A percentile compares a stretch with the other conserved stretches of the same genome.
phyloP scores from a whole-genome alignment of 2,888 invertebrate genomes.

The Lasioglossum marginatum region DNA sequence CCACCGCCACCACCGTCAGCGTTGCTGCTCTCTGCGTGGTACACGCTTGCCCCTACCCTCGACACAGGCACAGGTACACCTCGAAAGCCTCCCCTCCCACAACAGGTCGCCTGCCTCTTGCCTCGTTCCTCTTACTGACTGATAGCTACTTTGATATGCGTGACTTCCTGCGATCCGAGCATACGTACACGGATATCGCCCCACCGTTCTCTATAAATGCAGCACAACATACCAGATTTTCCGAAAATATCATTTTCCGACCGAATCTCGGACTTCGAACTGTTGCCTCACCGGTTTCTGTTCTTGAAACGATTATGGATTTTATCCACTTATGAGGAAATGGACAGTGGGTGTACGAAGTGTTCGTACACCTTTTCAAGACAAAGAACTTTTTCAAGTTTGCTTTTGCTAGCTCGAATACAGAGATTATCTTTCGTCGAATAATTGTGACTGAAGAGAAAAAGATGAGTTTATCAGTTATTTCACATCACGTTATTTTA shows the following conservation, averaged over 20 bases:
- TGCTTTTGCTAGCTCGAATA: too few species aligned
- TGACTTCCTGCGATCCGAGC: conserved; percentile 43
- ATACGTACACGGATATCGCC: not conserved
- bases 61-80: conserved; percentile 31
- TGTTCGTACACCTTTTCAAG: too few species aligned
- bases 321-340: too few species aligned
- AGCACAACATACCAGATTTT: not conserved
- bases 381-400: too few species aligned
- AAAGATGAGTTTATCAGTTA: too few species aligned
- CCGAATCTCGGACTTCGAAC: too few species aligned
- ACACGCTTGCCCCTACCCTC: conserved; percentile 40
- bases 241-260: not conserved
- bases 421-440: too few species aligned
- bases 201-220: not conserved
- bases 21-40: conserved; percentile 29
- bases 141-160: conserved; percentile 57
- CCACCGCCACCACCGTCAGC: conserved; percentile 55
- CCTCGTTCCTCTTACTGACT: conserved; percentile 54
- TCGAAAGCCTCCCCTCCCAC: conserved; percentile 52
- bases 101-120: conserved; percentile 19
- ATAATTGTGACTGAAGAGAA: too few species aligned
- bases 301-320: too few species aligned
- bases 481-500: too few species aligned
- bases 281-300: too few species aligned
- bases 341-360: too few species aligned